Evolutionary conservation across 2,113 vertebrate genomes (phyloP), one percentile per base, ranked within the genome.

Genomic region (Barbus barbus): DNA sequence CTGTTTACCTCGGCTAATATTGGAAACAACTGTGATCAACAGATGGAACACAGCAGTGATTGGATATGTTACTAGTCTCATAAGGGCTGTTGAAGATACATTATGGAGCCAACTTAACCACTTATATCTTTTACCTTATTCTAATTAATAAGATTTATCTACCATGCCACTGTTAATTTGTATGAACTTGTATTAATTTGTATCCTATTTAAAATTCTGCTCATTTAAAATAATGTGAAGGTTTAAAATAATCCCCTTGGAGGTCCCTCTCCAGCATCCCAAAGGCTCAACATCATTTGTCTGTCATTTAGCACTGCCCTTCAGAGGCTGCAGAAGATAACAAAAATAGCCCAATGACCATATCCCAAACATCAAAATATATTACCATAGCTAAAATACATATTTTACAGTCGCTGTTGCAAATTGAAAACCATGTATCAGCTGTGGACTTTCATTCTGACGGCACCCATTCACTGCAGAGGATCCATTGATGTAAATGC

Each of bases 1-100:
- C 51, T 83, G 65, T 83, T 86, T 86, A 83, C 44, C 67, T 73
- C 36, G 44, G 79, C 78, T 85, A 82, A 85, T 83, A 83, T 22
- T 36, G 65, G 20, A 44, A 44, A 56, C 65, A 44, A 31, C 78
- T 82, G 48, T 65, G 75, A 86, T 73, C 51, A 63, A 83, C 81
- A 86, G 63, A 83, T 41, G 74, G 81, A 83, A 53, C 63, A 31
- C 36, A 78, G 63, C 73, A 72, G 61, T 58, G 80, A 76, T 9
- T 11, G 60, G 61, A 82, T 69, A 58, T 77, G 4, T 69, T 38
- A 69, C 33, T 22, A 69, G 65, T 69, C 33, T 58, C 53, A 58
- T 58, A 58, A 22, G 36, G 18, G 18, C 65, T 22, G 18, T 22
- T 69, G 18, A 38, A 73, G 12, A 73, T 14, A 73, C 71, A 73